Evolutionary conservation across 2,888 invertebrate species (phyloP), one percentile per base, ranked within the genome.

Genomic region (Drosophila robusta): DNA sequence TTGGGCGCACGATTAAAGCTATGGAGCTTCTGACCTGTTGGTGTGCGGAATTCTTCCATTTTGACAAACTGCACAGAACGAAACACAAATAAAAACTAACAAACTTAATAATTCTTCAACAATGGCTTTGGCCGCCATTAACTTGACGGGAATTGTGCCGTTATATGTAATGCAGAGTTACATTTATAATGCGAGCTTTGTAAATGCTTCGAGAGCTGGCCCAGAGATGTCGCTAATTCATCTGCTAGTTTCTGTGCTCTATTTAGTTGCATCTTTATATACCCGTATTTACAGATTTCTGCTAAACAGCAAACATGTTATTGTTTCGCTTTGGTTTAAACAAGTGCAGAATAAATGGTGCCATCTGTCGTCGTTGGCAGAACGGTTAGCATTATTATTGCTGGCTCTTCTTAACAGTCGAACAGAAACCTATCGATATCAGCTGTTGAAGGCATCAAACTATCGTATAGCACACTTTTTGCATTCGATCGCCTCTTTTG

Each of bases 131-230:
- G 26, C 8, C 32, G n/a, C 39, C 12, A 16, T 41, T 16, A 12
- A 12, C 12, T 32, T 34, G 34, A 4, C 11, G 41, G 52, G 32
- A 52, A 52, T 32, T 22, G 3, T 14, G n/a, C 41, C 52, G 52
- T 52, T 52, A 42, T 4, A 4, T 14, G 41, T 29, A 3, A 0
- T 5, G n/a, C 26, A 51, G 51, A 18, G 51, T 18, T 41, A 29
- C 18, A 51, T 29, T 52, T 32, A 1, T 3, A 32, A 11, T 11
- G 18, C 2, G 8, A 26, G 16, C 4, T 38, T 16, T 18, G 18
- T n/a, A 5, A 1, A n/a, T 52, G 4, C 11, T 6, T 0, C 1
- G 9, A 22, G 4, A 18, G 16, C 11, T 34, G 11, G 3, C 12
- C 11, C 34, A 34, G 12, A 34, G 34, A 34, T 34, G 34, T 11